Percentiles rank a stretch among this genome's conserved stretches.
These are phyloP conservation scores for Dendroctonus ponderosae DNA, from an alignment of 1,140 invertebrate genomes.

Conservation along the genomic window DNA sequence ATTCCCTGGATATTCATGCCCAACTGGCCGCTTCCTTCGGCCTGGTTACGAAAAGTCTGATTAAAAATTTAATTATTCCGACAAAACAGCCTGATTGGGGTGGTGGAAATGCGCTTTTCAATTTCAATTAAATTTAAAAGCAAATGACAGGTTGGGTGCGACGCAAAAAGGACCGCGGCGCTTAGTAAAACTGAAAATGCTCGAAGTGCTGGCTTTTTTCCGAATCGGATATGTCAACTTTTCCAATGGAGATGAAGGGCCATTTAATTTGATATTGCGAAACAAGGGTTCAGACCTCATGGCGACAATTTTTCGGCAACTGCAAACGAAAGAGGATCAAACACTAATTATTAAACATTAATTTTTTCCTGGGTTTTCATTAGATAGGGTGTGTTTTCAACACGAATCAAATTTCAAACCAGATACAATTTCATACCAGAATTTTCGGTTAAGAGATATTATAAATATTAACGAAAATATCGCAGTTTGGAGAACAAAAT, in stretches of 20 bases:
- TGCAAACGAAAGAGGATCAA: too few relatives aligned
- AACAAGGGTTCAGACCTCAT: conserved; percentile 2
- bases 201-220: conserved; percentile 13
- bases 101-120: conserved; percentile 23
- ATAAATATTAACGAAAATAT: too few relatives aligned
- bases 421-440: too few relatives aligned
- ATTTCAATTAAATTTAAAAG: conserved; percentile 25
- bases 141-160: conserved; percentile 24
- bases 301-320: too few relatives aligned
- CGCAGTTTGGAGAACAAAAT: too few relatives aligned
- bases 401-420: too few relatives aligned
- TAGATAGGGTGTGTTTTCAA: too few relatives aligned
- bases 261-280: conserved; percentile 18
- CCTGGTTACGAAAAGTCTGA: neutral
- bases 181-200: conserved; percentile 12
- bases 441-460: too few relatives aligned
- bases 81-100: conserved; percentile 6
- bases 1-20: too few relatives aligned
- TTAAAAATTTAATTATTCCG: conserved; percentile 19
- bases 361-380: too few relatives aligned
- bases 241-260: conserved; percentile 18
- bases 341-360: too few relatives aligned
- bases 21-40: too few relatives aligned
- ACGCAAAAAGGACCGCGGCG: conserved; percentile 9
- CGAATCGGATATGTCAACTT: neutral